Evolutionary conservation across 1,140 invertebrate genomes (phyloP), one percentile per base, ranked within the genome.

Genomic region (Eulimnadia texana): DNA sequence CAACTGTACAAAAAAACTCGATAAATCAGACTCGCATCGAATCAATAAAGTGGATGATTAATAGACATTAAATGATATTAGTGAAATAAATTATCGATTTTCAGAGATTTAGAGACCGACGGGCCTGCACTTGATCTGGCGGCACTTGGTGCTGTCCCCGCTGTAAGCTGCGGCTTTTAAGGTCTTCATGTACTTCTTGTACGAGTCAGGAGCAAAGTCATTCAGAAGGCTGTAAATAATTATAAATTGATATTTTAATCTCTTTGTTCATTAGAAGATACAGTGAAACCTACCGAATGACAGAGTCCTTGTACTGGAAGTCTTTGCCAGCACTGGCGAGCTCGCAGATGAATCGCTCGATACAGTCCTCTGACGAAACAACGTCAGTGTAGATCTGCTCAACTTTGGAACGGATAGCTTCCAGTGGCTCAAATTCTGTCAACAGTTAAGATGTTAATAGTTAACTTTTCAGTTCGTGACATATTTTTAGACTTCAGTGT

Each of bases 321-420:
- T 52, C 52, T 22, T 61, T 61, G 25, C 50, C 47, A 28, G 28
- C 28, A 42, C 20, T 33, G 28, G 50, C 60, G 33, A 61, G 60
- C 33, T 61, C 60, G 51, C 60, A 61, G 52, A 52, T 52, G 3
- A 61, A 28, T 28, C 60, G 54, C 23, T 61, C 60, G 50, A 61
- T 61, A n/a, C 60, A 61, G 50, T 61, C 60, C 3, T 61, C 60
- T 23, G 60, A 61, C 22, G 25, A 20, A 3, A 52, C 22, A 23
- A 61, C 60, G 0, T 61, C 50, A 2, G n/a, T 42, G 52, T 61
- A 61, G 19, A 61, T 16, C 22, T 60, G 23, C 28, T 56, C 24
- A n/a, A 52, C 53, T 9, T 50, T 19, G 28, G 22, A 11, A 59
- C 50, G 28, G 60, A 61, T 23, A 57, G 29, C 20, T 20, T 52